Percentiles rank a stretch among this genome's conserved stretches.
These are phyloP conservation scores for Galerucella calmariensis DNA, from an alignment of 2,888 invertebrate genomes.

Conservation along the genomic window DNA sequence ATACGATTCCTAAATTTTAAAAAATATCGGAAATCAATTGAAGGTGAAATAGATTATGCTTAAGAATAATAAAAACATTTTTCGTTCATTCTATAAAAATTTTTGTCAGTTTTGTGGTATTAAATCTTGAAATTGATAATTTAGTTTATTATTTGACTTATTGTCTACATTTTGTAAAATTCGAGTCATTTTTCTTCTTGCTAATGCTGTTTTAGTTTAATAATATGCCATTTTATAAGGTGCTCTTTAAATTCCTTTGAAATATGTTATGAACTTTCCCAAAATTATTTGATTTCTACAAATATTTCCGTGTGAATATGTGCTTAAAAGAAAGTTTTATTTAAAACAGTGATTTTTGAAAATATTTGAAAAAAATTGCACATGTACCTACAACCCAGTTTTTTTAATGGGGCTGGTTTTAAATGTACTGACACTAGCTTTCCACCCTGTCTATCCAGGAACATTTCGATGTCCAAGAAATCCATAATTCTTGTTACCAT, in stretches of 20 bases:
- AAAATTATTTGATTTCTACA: not conserved
- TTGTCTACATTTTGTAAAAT: not conserved
- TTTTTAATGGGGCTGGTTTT: no score
- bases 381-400: not conserved
- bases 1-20: no score
- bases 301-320: not conserved
- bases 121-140: not conserved
- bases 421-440: no score
- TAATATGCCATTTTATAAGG: slow-evolving; percentile 7
- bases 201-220: not conserved
- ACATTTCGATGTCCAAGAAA: no score
- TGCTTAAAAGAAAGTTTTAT: not conserved
- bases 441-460: no score
- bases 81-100: no score
- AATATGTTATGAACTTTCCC: slow-evolving; percentile 1
- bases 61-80: no score
- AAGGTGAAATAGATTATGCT: no score
- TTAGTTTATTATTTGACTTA: not conserved
- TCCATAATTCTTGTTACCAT: no score
- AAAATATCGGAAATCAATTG: no score
- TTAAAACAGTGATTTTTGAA: not conserved
- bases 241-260: slow-evolving; percentile 25
- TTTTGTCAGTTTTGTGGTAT: not conserved
- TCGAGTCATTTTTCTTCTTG: not conserved
- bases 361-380: not conserved